Evolutionary conservation across 2,888 invertebrate genomes (phyloP), one percentile per base, ranked within the genome.

Genomic region (Antheraea yamamai): DNA sequence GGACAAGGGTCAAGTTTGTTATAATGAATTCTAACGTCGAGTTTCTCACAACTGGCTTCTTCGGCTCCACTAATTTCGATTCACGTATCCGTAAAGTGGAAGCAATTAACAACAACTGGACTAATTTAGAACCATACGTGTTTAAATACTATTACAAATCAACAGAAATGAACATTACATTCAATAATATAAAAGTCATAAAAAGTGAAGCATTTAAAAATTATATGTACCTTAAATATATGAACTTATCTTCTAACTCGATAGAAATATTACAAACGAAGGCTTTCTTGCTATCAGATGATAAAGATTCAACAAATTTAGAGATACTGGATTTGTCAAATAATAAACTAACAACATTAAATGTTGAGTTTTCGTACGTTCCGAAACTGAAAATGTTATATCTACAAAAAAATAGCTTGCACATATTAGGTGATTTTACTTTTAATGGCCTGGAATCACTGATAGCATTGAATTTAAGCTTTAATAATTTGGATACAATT

Each of bases 21-120:
- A 85, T 94, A 7, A 79, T 77, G 0, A 77, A 82, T 14, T 88
- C 92, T 0, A 74, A n/a, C 0, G 12, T 76, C 1, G 78, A 81
- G 0, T 77, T 76, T 0, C 79, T 94, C 0, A 86, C 85, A 0
- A 76, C 86, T 0, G 85, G 85, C 0, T 92, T 89, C 79, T 94
- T 94, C 72, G 86, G 90, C 4, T 76, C 90, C 6, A 94, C 94
- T 0, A 94, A 94, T 78, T 94, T 94, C 30, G 94, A 94, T 76
- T 81, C 84, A 2, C 83, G 89, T 76, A 92, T 94, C n/a, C 85
- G 88, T 61, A 79, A 76, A 74, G 83, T 94, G 16, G 82, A 78
- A 76, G 90, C 86, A 0, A 26, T 73, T 2, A 75, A 79, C 47
- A 92, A 91, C 77, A 75, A 73, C 2, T 94, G 93, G 92, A 72